These are phyloP conservation scores for Xylocampa areola DNA, from an alignment of 2,888 invertebrate genomes.

Conservation along the genomic window DNA sequence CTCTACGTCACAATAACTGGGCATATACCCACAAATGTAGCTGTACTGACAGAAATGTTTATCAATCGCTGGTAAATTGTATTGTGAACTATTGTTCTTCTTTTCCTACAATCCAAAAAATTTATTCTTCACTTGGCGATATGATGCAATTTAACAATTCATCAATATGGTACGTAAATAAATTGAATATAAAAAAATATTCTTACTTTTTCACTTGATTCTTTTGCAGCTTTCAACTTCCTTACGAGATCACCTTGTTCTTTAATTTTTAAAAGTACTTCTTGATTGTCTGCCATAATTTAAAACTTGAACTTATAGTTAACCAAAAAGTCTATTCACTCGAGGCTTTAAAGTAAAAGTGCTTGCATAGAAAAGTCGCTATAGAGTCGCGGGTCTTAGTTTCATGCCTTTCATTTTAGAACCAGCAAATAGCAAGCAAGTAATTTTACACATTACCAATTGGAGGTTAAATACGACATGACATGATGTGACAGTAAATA, in stretches of 20 bases:
- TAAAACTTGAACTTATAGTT: slow-evolving; percentile 51
- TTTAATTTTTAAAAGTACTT: slow-evolving; percentile 82
- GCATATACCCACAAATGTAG: slow-evolving; percentile 89
- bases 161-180: slow-evolving; percentile 32
- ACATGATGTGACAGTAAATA: neutral
- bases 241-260: slow-evolving; percentile 95
- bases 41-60: slow-evolving; percentile 87
- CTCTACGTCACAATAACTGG: slow-evolving; percentile 86
- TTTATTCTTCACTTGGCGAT: slow-evolving; percentile 45
- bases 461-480: slow-evolving; percentile 51
- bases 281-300: slow-evolving; percentile 80
- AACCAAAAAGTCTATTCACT: slow-evolving; percentile 41
- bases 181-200: slow-evolving; percentile 1
- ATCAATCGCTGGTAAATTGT: slow-evolving; percentile 76
- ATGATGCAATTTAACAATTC: slow-evolving; percentile 66
- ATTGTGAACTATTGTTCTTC: slow-evolving; percentile 60
- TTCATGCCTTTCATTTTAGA: slow-evolving; percentile 76
- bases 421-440: slow-evolving; percentile 57
- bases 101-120: slow-evolving; percentile 75
- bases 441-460: slow-evolving; percentile 36
- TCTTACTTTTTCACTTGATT: slow-evolving; percentile 93
- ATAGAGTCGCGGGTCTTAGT: slow-evolving; percentile 69
- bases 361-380: slow-evolving; percentile 67
- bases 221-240: slow-evolving; percentile 94
- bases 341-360: slow-evolving; percentile 72